phyloP scores from a whole-genome alignment of 2,797 vertebrate species.

The Semotilus atromaculatus region DNA sequence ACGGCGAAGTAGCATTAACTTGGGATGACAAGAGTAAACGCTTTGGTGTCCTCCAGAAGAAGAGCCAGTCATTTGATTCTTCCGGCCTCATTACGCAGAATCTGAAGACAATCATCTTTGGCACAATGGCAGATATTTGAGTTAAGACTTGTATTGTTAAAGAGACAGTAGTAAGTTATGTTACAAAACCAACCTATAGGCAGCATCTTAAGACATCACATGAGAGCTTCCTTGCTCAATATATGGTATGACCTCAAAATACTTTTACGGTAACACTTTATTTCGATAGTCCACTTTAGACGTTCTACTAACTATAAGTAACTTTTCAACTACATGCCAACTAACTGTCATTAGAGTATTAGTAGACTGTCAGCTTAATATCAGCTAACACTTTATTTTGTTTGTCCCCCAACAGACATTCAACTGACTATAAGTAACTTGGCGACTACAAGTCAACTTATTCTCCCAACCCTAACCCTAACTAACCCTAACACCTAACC shows the following conservation, averaged over 20 bases:
- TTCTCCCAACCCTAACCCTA: no score
- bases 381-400: no score
- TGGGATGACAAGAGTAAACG: slow-evolving; percentile 74
- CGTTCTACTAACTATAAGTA: no score
- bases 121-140: slow-evolving; percentile 61
- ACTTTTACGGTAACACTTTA: no score
- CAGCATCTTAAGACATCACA: neutral
- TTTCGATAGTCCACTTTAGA: no score
- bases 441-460: no score
- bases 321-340: no score
- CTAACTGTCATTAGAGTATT: no score
- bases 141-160: slow-evolving; percentile 57
- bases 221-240: neutral
- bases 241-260: neutral
- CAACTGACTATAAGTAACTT: no score
- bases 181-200: neutral
- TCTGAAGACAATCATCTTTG: slow-evolving; percentile 68
- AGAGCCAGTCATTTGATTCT: slow-evolving; percentile 70
- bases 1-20: slow-evolving; percentile 72
- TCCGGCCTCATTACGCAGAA: slow-evolving; percentile 71
- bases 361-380: no score
- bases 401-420: no score
- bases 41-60: slow-evolving; percentile 64
- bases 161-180: slow-evolving; percentile 28
- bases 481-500: no score